Evolutionary conservation across 2,113 vertebrate genomes (phyloP).

Genomic region (Leptocoma aspasia): DNA sequence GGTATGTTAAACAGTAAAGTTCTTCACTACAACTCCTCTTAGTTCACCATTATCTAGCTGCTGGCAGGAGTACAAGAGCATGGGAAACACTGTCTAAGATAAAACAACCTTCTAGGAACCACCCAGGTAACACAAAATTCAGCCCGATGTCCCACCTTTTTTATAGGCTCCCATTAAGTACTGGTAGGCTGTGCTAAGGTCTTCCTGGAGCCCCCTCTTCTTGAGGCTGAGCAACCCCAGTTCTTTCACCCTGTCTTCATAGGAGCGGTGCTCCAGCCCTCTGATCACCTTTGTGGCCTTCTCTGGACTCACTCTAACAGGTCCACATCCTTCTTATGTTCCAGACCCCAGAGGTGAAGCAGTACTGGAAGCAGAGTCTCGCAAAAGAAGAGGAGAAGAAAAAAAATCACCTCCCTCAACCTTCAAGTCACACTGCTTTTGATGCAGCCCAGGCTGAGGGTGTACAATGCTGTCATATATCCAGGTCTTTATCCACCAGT

Average conservation of each 20-base stretch:
- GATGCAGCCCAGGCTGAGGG: not conserved
- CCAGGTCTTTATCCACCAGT: not conserved
- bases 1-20: not conserved
- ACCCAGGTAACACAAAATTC: not conserved
- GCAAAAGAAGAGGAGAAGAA: not conserved
- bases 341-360: not conserved
- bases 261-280: not conserved
- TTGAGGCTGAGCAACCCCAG: not conserved
- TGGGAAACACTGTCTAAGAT: not conserved
- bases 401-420: not conserved
- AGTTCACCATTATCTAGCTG: not conserved
- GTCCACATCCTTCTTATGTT: not conserved
- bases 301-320: not conserved
- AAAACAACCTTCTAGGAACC: not conserved
- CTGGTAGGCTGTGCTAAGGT: not conserved
- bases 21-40: not conserved
- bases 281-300: not conserved
- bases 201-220: not conserved
- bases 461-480: rapidly evolving
- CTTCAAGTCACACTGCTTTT: not conserved
- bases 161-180: not conserved
- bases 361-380: not conserved
- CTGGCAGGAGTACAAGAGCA: not conserved
- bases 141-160: not conserved
- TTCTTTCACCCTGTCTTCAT: not conserved